Evolutionary conservation across 92 coral and sea anemone genomes (phyloP).

Genomic region (Porites evermanni): DNA sequence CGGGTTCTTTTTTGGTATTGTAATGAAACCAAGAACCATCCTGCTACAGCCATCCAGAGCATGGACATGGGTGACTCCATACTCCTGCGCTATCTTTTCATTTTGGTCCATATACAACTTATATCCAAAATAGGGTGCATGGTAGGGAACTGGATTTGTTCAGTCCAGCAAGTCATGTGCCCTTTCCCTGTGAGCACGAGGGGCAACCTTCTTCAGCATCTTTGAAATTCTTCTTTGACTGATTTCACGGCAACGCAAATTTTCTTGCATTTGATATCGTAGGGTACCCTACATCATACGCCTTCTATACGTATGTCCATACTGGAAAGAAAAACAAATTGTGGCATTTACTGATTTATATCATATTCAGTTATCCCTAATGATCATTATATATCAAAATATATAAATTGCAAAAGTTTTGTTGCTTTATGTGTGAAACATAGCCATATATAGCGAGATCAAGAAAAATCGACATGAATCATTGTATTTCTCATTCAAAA

Average conservation of each 20-base stretch:
- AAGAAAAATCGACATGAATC: too few relatives aligned
- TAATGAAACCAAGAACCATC: slow-evolving; percentile 49
- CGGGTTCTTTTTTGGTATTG: slow-evolving; percentile 51
- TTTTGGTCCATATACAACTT: slow-evolving; percentile 67
- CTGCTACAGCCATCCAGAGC: slow-evolving; percentile 62
- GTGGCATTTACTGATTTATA: too few relatives aligned
- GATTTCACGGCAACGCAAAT: background rate
- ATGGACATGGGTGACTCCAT: slow-evolving; percentile 56
- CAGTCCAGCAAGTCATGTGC: slow-evolving; percentile 29
- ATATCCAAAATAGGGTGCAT: slow-evolving; percentile 64
- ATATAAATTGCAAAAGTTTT: too few relatives aligned
- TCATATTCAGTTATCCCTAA: too few relatives aligned
- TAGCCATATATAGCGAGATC: too few relatives aligned
- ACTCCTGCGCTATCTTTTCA: slow-evolving; percentile 59
- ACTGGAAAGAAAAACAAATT: too few relatives aligned
- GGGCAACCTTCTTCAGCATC: slow-evolving; percentile 28
- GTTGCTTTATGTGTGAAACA: too few relatives aligned
- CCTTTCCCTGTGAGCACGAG: slow-evolving; percentile 29
- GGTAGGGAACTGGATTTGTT: background rate
- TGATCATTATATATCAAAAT: too few relatives aligned
- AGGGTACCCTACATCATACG: too few relatives aligned
- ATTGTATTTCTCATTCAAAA: too few relatives aligned
- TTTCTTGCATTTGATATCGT: too few relatives aligned
- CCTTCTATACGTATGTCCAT: too few relatives aligned
- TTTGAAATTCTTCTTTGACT: slow-evolving; percentile 43